Evolutionary conservation across 2,113 vertebrate species (phyloP), one percentile per base, ranked within the genome.

Genomic region (Zapus hudsonius): DNA sequence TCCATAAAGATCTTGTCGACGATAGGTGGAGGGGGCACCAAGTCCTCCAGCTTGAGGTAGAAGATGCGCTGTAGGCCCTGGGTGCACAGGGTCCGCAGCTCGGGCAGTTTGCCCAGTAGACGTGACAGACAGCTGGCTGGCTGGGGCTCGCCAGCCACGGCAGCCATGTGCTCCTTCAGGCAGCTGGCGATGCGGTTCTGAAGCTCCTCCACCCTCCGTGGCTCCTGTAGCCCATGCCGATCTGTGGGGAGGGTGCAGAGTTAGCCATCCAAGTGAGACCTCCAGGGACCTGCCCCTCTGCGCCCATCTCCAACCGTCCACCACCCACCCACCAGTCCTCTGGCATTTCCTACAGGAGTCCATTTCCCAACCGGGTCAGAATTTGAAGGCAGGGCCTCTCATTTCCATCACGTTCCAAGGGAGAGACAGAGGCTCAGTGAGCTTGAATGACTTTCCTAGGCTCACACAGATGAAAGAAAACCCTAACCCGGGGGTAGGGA

Each of bases 1-100:
- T 99, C 99, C 99, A 99, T 98, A 95, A 99, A 99, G 95, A 99
- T 99, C 97, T 99, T 99, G 78, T 99, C 99, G 0, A 99, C 98
- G 0, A 99, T 99, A 6, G 99, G 99, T 0, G 99, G 99, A 0
- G 99, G 99, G 0, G 99, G 98, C 94, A 99, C 99, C 74, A 99
- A 93, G 92, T 99, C 98, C 96, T 99, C 99, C 89, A 99, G 97
- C 97, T 99, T 99, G 93, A 99, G 99, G 98, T 99, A 99, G 97
- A 99, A 99, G 96, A 99, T 99, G 63, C 99, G 99, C 96, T 99
- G 99, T 25, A 99, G 98, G 91, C 99, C 99, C 95, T 99, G 99
- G 42, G 98, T 99, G 96, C 99, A 99, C 79, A 99, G 98, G 86
- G 99, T 99, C 95, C 99, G 98, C 78, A 99, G 98, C 97, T 99